Percentiles rank a stretch among this genome's conserved stretches.
These are phyloP conservation scores for Serilophus lunatus DNA, from an alignment of 2,113 vertebrate species.

Conservation along the genomic window DNA sequence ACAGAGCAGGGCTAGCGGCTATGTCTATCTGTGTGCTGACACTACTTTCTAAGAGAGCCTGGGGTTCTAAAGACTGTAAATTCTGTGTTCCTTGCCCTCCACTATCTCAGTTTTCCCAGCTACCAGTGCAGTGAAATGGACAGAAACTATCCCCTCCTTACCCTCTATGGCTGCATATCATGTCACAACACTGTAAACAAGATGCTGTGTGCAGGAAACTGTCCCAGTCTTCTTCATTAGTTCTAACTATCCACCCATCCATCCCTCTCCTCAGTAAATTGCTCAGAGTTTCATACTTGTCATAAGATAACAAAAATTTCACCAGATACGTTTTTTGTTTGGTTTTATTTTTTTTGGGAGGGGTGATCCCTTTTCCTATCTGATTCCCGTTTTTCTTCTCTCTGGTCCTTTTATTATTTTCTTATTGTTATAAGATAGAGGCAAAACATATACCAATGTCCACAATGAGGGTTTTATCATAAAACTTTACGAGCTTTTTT, in stretches of 20 bases:
- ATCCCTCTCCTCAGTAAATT: neutral
- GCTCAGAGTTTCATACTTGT: neutral
- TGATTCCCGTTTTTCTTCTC: too few relatives aligned
- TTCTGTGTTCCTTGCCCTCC: neutral
- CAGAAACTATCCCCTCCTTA: neutral
- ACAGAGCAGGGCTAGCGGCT: neutral
- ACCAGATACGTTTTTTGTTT: neutral
- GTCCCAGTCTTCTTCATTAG: too few relatives aligned
- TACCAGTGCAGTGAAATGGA: neutral
- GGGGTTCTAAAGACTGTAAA: neutral
- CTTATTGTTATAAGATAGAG: too few relatives aligned
- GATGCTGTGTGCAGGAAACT: neutral
- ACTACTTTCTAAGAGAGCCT: neutral
- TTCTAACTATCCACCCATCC: neutral
- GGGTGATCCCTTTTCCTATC: too few relatives aligned
- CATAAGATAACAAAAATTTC: neutral
- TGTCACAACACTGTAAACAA: neutral
- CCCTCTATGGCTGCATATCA: too few relatives aligned
- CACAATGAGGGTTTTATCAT: too few relatives aligned
- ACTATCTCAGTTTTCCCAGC: neutral
- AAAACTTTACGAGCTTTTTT: too few relatives aligned
- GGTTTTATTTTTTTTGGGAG: too few relatives aligned
- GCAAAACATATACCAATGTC: too few relatives aligned
- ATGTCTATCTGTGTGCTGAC: fast-evolving
- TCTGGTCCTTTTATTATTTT: too few relatives aligned